Percentiles rank a stretch among this genome's conserved stretches.
Conservation (phyloP, 2,888 invertebrate genomes). For the Synanthedon myopaeformis region DNA sequence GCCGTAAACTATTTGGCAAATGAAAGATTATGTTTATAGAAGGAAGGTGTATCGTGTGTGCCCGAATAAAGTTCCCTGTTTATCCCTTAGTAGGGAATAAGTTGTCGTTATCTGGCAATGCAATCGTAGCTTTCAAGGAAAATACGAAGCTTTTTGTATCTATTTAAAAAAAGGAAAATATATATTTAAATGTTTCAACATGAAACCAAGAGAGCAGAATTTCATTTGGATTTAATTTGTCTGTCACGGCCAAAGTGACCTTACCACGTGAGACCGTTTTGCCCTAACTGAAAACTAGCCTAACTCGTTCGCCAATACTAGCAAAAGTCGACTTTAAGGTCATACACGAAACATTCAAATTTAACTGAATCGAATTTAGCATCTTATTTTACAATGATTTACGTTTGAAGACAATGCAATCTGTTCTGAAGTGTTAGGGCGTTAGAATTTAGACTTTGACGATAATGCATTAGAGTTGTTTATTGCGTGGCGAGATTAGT, state of each 20-base stretch:
- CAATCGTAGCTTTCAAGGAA: neutral
- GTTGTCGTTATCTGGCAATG: conserved; percentile 26
- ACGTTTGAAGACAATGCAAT: conserved; percentile 64
- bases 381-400: conserved; percentile 53
- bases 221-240: conserved; percentile 34
- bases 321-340: conserved; percentile 17
- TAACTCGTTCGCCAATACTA: conserved; percentile 5
- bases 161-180: neutral
- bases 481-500: conserved; percentile 9
- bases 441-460: conserved; percentile 13
- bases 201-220: neutral
- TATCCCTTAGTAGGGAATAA: conserved; percentile 35
- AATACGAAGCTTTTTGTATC: neutral
- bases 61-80: conserved; percentile 55
- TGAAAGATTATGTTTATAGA: conserved; percentile 69
- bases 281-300: conserved; percentile 13
- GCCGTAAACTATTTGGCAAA: conserved; percentile 58
- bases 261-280: conserved; percentile 39
- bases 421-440: conserved; percentile 33
- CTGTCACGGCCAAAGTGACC: conserved; percentile 45
- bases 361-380: conserved; percentile 16
- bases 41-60: conserved; percentile 47
- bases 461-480: conserved; percentile 15
- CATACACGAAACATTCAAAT: conserved; percentile 17
- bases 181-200: neutral